Conservation (phyloP, 2,113 vertebrate genomes). For the Mixornis gularis region DNA sequence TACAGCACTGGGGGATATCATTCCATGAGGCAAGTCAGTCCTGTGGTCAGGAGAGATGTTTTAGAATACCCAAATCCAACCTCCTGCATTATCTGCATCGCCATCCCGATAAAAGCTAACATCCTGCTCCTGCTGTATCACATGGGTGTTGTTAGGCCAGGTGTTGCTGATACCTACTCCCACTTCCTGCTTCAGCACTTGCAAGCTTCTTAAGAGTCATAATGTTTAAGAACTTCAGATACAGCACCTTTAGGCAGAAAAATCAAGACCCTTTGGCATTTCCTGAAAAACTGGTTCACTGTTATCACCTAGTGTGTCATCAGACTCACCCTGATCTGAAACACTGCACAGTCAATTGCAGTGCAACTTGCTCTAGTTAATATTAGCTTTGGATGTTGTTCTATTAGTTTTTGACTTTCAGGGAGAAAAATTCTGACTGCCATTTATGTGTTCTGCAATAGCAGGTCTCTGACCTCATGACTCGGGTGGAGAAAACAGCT, state of each 20-base stretch:
- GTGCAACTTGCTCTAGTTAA: not conserved
- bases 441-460: not conserved
- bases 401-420: not conserved
- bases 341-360: not conserved
- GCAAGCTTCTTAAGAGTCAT: not conserved
- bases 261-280: slow-evolving; percentile 7
- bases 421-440: not conserved
- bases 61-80: not conserved
- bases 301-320: not conserved
- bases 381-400: not conserved
- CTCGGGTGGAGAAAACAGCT: not conserved
- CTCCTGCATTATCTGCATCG: not conserved
- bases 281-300: slow-evolving; percentile 25
- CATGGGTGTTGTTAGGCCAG: not conserved
- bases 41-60: not conserved
- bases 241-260: slow-evolving; percentile 14
- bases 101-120: not conserved
- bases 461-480: not conserved
- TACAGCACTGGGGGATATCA: not conserved
- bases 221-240: not conserved
- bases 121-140: not conserved
- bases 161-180: not conserved
- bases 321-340: not conserved
- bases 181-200: not conserved
- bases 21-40: not conserved